phyloP scores from a whole-genome alignment of 2,113 vertebrate genomes.

The Aspidoscelis tigris region DNA sequence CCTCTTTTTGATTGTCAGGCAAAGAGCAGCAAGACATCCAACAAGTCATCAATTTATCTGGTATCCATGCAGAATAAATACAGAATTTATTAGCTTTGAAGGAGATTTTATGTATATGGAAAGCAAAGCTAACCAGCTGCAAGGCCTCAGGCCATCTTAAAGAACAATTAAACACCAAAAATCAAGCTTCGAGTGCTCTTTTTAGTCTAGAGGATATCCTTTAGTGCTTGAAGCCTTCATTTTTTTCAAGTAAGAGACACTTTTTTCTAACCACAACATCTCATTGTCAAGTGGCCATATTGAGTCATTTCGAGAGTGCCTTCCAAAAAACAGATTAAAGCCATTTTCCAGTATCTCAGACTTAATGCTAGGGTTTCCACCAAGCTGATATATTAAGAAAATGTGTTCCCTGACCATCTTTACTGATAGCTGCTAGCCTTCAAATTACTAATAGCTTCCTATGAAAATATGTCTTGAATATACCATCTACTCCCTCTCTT shows the following conservation, averaged over 20 bases:
- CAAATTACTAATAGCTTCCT: background rate
- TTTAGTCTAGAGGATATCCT: conserved; percentile 33
- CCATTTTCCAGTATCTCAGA: conserved; percentile 57
- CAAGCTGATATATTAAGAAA: conserved; percentile 47
- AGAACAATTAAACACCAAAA: conserved; percentile 41
- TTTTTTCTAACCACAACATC: conserved; percentile 68
- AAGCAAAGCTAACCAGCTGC: background rate
- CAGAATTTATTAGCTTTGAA: background rate
- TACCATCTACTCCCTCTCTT: background rate
- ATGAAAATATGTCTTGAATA: background rate
- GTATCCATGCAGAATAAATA: background rate
- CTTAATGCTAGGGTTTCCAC: conserved; percentile 50
- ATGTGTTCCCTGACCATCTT: background rate
- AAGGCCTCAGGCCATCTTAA: conserved; percentile 51
- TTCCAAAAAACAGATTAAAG: conserved; percentile 5
- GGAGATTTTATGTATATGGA: conserved; percentile 4
- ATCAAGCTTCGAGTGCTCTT: conserved; percentile 42
- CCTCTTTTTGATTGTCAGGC: background rate
- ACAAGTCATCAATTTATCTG: background rate
- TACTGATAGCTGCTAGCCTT: background rate
- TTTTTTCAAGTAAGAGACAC: background rate
- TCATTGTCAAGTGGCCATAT: background rate
- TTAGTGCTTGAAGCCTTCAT: conserved; percentile 55
- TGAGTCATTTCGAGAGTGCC: conserved; percentile 57
- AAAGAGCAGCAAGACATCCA: background rate